These are phyloP conservation scores for Drosophila pachea DNA, from an alignment of 1,140 invertebrate species.

Conservation along the genomic window DNA sequence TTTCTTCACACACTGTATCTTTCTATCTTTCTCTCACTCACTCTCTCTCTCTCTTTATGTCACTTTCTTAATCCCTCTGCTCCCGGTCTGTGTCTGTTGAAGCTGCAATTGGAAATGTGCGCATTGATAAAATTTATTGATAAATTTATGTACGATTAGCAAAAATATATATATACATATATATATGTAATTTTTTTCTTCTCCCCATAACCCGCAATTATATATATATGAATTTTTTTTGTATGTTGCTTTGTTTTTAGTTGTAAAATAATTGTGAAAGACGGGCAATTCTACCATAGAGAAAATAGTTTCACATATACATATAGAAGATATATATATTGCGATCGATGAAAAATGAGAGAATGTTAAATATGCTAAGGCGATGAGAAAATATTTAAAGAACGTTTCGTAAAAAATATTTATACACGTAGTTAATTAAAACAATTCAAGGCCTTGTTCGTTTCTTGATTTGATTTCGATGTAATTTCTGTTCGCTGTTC, in stretches of 20 bases:
- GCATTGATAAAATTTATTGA: slow-evolving; percentile 27
- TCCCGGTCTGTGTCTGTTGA: background rate
- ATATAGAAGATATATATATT: too few species aligned
- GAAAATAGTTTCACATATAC: too few species aligned
- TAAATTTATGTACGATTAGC: slow-evolving; percentile 64
- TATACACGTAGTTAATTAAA: slow-evolving; percentile 26
- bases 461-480: slow-evolving; percentile 8
- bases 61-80: background rate
- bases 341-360: too few species aligned
- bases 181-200: slow-evolving; percentile 1
- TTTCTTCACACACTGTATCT: slow-evolving; percentile 8
- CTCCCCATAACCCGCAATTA: too few species aligned
- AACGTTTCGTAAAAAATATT: background rate
- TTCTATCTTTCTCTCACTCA: background rate
- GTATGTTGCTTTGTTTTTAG: too few species aligned
- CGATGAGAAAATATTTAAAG: too few species aligned
- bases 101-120: slow-evolving; percentile 20
- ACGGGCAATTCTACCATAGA: too few species aligned
- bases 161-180: slow-evolving; percentile 26
- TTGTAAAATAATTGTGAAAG: too few species aligned
- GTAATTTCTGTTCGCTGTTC: slow-evolving; percentile 6
- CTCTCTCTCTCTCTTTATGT: slow-evolving; percentile 19
- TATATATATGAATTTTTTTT: too few species aligned
- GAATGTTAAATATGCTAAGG: too few species aligned
- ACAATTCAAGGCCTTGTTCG: slow-evolving; percentile 4